Conservation (phyloP, 2,797 vertebrate species). For the Cynodonichthys magdalenae region DNA sequence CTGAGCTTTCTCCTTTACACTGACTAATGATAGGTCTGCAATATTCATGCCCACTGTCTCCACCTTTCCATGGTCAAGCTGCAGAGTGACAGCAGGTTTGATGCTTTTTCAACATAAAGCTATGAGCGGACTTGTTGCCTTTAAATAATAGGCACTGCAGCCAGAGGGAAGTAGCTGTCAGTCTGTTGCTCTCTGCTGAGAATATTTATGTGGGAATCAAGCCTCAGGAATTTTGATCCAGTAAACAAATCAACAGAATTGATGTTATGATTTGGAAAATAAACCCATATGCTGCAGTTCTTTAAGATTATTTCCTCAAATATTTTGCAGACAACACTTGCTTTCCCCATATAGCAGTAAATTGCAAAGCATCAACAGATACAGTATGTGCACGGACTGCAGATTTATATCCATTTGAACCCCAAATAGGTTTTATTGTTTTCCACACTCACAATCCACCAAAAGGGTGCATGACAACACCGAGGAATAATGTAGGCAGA, state of each 20-base stretch:
- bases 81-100: slow-evolving; percentile 23
- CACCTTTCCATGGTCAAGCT: slow-evolving; percentile 60
- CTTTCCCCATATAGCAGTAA: slow-evolving; percentile 7
- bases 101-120: slow-evolving; percentile 34
- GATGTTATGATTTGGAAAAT: slow-evolving; percentile 33
- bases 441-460: slow-evolving; percentile 1
- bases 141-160: slow-evolving; percentile 33
- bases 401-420: slow-evolving; percentile 25
- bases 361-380: slow-evolving; percentile 19
- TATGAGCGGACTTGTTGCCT: slow-evolving; percentile 33
- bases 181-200: slow-evolving; percentile 10
- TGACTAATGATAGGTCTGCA: slow-evolving; percentile 73
- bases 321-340: slow-evolving; percentile 16
- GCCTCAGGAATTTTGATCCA: slow-evolving; percentile 10
- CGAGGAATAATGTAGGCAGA: slow-evolving; percentile 10
- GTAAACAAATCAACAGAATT: slow-evolving; percentile 28
- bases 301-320: slow-evolving; percentile 43
- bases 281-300: slow-evolving; percentile 30
- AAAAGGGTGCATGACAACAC: slow-evolving; percentile 13
- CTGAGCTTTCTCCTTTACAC: slow-evolving; percentile 63
- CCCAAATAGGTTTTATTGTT: slow-evolving; percentile 22
- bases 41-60: slow-evolving; percentile 67
- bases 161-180: slow-evolving; percentile 21
- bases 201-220: slow-evolving; percentile 34
- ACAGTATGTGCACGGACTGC: slow-evolving; percentile 1